Evolutionary conservation across 2,888 invertebrate genomes (phyloP).

Genomic region (Graphium colonna): DNA sequence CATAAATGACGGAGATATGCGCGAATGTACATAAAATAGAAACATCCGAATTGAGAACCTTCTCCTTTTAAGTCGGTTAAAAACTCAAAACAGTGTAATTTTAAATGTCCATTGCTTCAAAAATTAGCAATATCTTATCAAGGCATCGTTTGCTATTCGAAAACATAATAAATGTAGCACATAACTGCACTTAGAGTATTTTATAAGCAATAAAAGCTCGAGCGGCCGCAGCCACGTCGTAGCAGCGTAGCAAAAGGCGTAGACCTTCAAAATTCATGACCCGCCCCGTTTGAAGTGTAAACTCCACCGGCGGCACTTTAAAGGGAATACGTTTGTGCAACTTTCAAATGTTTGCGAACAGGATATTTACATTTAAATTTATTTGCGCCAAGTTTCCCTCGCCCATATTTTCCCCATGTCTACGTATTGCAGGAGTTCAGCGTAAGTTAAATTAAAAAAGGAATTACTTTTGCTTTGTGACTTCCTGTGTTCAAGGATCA

Average conservation of each 20-base stretch:
- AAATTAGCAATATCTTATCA: neutral
- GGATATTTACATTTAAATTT: conserved; percentile 33
- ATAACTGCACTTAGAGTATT: neutral
- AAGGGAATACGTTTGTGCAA: conserved; percentile 48
- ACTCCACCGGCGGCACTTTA: conserved; percentile 37
- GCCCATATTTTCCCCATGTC: conserved; percentile 13
- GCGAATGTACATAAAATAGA: no score
- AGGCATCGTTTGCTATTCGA: no score
- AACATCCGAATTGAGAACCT: no score
- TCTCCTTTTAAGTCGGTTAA: no score
- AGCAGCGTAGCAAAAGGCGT: conserved; percentile 35
- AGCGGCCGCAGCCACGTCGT: conserved; percentile 25
- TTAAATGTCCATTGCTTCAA: no score
- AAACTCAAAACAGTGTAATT: no score
- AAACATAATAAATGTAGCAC: no score
- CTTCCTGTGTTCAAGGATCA: neutral
- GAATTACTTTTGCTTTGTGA: conserved; percentile 11
- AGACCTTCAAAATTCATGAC: conserved; percentile 61
- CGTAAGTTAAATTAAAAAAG: conserved; percentile 22
- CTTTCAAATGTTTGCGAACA: conserved; percentile 39
- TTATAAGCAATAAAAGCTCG: conserved; percentile 16
- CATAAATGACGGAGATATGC: no score
- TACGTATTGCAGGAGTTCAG: neutral
- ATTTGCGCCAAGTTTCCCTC: conserved; percentile 19
- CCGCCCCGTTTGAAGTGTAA: conserved; percentile 57